Percentiles rank a stretch among this genome's conserved stretches.
phyloP scores from a whole-genome alignment of 2,113 vertebrate species.

The Platanista minor region DNA sequence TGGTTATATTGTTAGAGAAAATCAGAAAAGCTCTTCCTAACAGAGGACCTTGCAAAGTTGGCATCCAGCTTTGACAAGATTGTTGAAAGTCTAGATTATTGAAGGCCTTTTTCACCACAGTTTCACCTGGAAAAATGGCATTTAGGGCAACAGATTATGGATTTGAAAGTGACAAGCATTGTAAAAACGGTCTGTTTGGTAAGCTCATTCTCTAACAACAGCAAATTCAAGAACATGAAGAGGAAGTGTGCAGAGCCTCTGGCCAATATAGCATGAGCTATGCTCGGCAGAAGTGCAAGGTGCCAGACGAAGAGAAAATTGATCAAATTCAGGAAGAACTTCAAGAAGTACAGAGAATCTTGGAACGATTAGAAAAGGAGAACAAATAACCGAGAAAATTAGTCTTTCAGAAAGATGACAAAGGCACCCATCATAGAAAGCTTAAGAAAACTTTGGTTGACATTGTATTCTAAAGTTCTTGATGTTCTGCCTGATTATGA shows the following conservation, averaged over 20 bases:
- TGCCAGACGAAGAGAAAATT: slow-evolving; percentile 66
- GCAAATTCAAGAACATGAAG: slow-evolving; percentile 95
- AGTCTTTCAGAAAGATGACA: slow-evolving; percentile 93
- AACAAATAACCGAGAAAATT: slow-evolving; percentile 94
- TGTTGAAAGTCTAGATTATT: slow-evolving; percentile 90
- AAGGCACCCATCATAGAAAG: slow-evolving; percentile 93
- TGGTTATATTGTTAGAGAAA: slow-evolving; percentile 90
- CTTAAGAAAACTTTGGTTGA: slow-evolving; percentile 95
- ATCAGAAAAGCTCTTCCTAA: slow-evolving; percentile 88
- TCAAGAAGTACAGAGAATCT: slow-evolving; percentile 86
- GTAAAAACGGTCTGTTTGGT: slow-evolving; percentile 95
- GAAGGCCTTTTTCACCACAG: slow-evolving; percentile 88
- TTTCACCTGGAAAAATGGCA: slow-evolving; percentile 87
- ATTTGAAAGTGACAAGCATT: slow-evolving; percentile 90
- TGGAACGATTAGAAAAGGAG: slow-evolving; percentile 93
- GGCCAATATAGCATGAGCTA: slow-evolving; percentile 83
- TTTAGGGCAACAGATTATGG: slow-evolving; percentile 90
- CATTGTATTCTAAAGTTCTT: slow-evolving; percentile 93
- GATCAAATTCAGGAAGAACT: background rate
- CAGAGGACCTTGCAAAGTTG: slow-evolving; percentile 90
- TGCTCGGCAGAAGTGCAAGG: slow-evolving; percentile 90
- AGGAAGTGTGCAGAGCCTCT: slow-evolving; percentile 88
- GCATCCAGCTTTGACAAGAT: slow-evolving; percentile 92
- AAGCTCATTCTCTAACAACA: slow-evolving; percentile 97
- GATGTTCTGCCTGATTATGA: slow-evolving; percentile 94